Evolutionary conservation across 30 jellyfish, hydroid and myxozoan species (phyloP), one percentile per base, ranked within the genome.

Genomic region (Chironex yamaguchii): DNA sequence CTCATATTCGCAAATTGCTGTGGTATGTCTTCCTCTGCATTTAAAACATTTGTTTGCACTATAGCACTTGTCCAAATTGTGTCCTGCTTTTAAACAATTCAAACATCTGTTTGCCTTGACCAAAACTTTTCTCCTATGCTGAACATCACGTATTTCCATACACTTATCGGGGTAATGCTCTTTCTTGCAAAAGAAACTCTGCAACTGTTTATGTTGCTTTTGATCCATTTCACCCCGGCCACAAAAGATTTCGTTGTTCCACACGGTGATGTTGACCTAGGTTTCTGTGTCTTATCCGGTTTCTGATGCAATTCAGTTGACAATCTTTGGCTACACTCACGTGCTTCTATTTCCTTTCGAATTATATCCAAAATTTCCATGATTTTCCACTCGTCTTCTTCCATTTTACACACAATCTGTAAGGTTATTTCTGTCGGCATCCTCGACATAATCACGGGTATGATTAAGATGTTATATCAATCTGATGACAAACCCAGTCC

Each of bases 391-490:
- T 34, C 71, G 0, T 71, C 84, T 20, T 34, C 20, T 9, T 28
- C 22, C 0, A 42, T 71, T 71, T 71, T 36, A 30, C 84, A 11
- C 0, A 35, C 73, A 0, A 31, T 42, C 49, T 71, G 84, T 9
- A 71, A 3, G 12, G 84, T 23, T 12, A 71, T 36, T 29, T 71
- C 84, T 12, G 28, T 1, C 13, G 84, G 84, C 84, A 71, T 71
- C 21, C 71, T 33, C 0, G 73, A 29, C 84, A 34, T 71, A 0
- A 71, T 48, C 9, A 83, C 78, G 0, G 91, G 91, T 3, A 83
- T 33, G 27, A 83, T 89, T 12, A 86, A 64, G 31, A 72, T 89
- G 50, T 89, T 91, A 29, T 86, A 86, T 24, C 26, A 58, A 14
- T 72, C 64, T 2, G 52, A 29, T 3, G 34, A 24, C 4, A 73